Percentiles rank a stretch among this genome's conserved stretches.
phyloP scores from a whole-genome alignment of 2,797 vertebrate species.

The Phoxinus dragarum region DNA sequence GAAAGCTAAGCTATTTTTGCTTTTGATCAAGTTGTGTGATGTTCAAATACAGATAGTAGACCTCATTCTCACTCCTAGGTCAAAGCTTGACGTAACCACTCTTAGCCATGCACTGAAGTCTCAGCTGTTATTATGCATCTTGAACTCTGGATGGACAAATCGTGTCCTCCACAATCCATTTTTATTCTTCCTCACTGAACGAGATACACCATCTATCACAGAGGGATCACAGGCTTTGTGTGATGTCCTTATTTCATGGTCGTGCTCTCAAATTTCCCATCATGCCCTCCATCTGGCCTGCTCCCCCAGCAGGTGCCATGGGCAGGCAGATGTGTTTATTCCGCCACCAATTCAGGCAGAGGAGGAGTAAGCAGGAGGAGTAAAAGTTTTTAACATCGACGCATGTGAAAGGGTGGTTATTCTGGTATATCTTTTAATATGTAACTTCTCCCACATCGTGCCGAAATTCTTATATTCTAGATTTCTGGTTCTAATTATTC shows the following conservation, averaged over 20 bases:
- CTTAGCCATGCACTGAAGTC: conserved; percentile 2
- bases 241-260: conserved; percentile 69
- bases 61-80: not conserved
- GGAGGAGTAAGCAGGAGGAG: conserved; percentile 8
- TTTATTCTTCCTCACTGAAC: conserved; percentile 29
- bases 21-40: not conserved
- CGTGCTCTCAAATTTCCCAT: conserved; percentile 64
- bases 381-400: not conserved
- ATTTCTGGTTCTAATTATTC: not conserved
- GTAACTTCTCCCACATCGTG: not conserved
- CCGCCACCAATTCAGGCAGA: conserved; percentile 28
- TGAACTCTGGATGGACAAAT: conserved; percentile 25
- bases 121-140: conserved; percentile 29
- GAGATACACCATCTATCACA: conserved; percentile 74
- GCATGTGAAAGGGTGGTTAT: not conserved
- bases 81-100: not conserved
- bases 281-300: conserved; percentile 60
- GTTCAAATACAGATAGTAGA: not conserved
- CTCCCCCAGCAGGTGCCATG: conserved; percentile 21
- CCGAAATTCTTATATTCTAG: not conserved
- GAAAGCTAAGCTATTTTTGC: not conserved
- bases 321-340: conserved; percentile 43
- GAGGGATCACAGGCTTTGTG: conserved; percentile 71
- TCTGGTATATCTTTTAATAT: not conserved
- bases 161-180: conserved; percentile 1